Percentiles rank a stretch among this genome's conserved stretches.
phyloP scores from a whole-genome alignment of 2,888 invertebrate species.

The Diploptera punctata region DNA sequence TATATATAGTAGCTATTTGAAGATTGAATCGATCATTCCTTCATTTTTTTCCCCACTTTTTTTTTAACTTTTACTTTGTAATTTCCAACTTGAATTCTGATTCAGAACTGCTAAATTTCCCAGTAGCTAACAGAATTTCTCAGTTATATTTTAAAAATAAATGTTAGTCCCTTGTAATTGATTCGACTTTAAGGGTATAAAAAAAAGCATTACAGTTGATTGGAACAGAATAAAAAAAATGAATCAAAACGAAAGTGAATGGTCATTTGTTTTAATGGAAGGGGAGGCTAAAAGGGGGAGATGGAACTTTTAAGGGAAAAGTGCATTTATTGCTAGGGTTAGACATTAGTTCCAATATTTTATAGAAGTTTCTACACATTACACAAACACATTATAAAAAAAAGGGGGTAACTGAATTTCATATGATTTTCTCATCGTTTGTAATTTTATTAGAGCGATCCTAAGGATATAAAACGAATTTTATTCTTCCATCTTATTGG shows the following conservation, averaged over 20 bases:
- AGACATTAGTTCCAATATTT: slow-evolving; percentile 3
- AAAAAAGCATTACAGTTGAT: background rate
- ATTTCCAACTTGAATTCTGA: too few relatives aligned
- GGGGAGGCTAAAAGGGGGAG: background rate
- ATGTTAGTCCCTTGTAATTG: background rate
- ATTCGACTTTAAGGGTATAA: too few relatives aligned
- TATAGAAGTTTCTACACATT: background rate
- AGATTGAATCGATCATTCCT: too few relatives aligned
- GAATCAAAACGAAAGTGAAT: background rate
- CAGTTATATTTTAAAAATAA: background rate
- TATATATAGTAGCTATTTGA: too few relatives aligned
- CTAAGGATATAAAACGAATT: slow-evolving; percentile 34
- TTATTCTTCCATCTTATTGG: slow-evolving; percentile 36
- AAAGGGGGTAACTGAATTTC: background rate
- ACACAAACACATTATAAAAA: background rate
- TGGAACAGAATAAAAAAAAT: background rate
- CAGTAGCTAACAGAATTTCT: background rate
- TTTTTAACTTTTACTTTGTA: too few relatives aligned
- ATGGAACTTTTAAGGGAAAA: background rate
- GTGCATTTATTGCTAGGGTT: background rate
- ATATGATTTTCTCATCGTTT: slow-evolving; percentile 17
- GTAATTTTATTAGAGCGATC: slow-evolving; percentile 33
- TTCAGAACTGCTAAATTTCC: background rate
- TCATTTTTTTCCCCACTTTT: too few relatives aligned
- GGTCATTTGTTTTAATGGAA: background rate